Percentiles rank a stretch among this genome's conserved stretches.
Evolutionary conservation across 2,113 vertebrate species (phyloP).

Genomic region (Myanophis thanlyinensis): DNA sequence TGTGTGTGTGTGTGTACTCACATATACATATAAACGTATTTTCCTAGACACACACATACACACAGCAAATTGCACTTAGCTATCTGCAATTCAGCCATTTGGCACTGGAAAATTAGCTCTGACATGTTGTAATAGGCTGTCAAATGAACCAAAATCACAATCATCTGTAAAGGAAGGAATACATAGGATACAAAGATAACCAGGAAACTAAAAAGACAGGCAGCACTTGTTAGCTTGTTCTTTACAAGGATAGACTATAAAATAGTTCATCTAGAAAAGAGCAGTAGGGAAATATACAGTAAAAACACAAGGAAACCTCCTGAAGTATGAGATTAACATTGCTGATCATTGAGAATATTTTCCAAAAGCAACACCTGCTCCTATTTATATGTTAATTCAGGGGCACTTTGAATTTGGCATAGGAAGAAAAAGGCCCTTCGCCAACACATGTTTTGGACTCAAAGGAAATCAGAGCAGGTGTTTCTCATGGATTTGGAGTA

Average conservation of each 20-base stretch:
- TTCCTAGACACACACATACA: background rate
- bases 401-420: conserved; percentile 53
- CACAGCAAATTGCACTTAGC: conserved; percentile 12
- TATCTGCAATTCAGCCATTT: background rate
- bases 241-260: background rate
- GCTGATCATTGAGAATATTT: conserved; percentile 37
- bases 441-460: conserved; percentile 25
- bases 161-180: background rate
- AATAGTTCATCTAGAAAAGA: conserved; percentile 20
- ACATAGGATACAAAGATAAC: conserved; percentile 24
- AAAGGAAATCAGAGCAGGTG: conserved; percentile 52
- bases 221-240: background rate
- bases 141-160: conserved; percentile 10
- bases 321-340: conserved; percentile 1
- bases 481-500: conserved; percentile 13
- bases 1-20: background rate
- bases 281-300: conserved; percentile 13
- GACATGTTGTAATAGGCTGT: background rate
- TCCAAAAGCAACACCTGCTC: conserved; percentile 62
- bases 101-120: background rate
- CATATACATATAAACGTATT: background rate
- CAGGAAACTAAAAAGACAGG: background rate
- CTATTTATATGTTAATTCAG: conserved; percentile 63
- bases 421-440: conserved; percentile 27
- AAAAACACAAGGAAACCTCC: conserved; percentile 14